Evolutionary conservation across 2,113 vertebrate genomes (phyloP).

Genomic region (Caranx ignobilis): DNA sequence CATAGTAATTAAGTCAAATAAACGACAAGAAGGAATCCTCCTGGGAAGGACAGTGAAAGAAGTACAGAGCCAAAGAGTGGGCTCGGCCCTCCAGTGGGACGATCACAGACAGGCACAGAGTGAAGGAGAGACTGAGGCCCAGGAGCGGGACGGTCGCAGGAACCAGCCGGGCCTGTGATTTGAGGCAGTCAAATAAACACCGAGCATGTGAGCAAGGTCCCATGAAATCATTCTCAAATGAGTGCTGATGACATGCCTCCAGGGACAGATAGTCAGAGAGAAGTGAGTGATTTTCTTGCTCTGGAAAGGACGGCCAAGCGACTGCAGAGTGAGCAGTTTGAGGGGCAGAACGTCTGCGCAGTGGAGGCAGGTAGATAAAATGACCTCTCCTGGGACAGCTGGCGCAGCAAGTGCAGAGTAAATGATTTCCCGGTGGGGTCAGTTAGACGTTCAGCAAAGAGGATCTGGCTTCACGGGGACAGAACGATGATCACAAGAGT

Average conservation of each 20-base stretch:
- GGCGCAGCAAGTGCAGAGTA: constrained; percentile 66
- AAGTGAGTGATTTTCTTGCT: constrained; percentile 53
- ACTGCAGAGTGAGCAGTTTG: constrained; percentile 71
- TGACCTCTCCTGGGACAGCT: constrained; percentile 70
- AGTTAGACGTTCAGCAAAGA: constrained; percentile 73
- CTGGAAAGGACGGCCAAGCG: constrained; percentile 63
- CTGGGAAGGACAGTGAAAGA: constrained; percentile 64
- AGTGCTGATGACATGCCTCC: constrained; percentile 64
- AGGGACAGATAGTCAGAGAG: constrained; percentile 46
- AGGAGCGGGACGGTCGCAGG: neutral
- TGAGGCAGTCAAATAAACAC: constrained; percentile 37
- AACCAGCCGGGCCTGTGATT: constrained; percentile 47
- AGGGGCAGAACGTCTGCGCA: constrained; percentile 38
- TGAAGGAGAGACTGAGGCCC: constrained; percentile 15
- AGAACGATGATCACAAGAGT: constrained; percentile 70
- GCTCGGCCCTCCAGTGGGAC: constrained; percentile 42
- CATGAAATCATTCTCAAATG: constrained; percentile 66
- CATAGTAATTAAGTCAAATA: constrained; percentile 84
- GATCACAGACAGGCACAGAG: constrained; percentile 50
- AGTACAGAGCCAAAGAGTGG: constrained; percentile 48
- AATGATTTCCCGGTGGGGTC: constrained; percentile 82
- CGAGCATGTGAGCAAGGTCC: constrained; percentile 20
- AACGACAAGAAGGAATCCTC: constrained; percentile 78
- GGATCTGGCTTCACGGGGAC: constrained; percentile 59
- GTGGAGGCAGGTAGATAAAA: constrained; percentile 74